phyloP scores from a whole-genome alignment of 2,113 vertebrate species.

The Pelobates fuscus region DNA sequence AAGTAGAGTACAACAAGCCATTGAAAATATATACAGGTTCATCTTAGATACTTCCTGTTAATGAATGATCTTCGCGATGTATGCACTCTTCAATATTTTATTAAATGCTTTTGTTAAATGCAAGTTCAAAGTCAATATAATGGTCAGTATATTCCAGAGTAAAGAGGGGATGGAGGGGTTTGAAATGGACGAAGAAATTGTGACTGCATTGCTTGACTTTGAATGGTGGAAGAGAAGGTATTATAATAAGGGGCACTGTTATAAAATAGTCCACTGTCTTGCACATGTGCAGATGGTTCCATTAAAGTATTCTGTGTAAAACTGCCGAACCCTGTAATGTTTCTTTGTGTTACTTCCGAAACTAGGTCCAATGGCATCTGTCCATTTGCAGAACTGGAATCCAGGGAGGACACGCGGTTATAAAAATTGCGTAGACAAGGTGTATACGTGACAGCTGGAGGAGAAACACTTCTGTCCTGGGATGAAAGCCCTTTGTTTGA shows the following conservation, averaged over 20 bases:
- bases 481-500: conserved; percentile 75
- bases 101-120: too few relatives aligned
- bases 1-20: too few relatives aligned
- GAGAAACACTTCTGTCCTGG: conserved; percentile 71
- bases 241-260: conserved; percentile 80
- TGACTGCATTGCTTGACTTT: conserved; percentile 80
- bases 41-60: too few relatives aligned
- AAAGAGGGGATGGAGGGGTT: conserved; percentile 90
- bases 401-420: conserved; percentile 81
- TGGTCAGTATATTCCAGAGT: conserved; percentile 86
- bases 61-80: too few relatives aligned
- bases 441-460: conserved; percentile 66
- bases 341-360: conserved; percentile 71
- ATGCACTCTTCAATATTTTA: too few relatives aligned
- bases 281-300: conserved; percentile 58
- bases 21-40: too few relatives aligned
- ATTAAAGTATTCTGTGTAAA: conserved; percentile 51
- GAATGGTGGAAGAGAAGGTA: conserved; percentile 78
- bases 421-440: conserved; percentile 89
- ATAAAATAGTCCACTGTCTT: conserved; percentile 71
- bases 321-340: conserved; percentile 68
- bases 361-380: conserved; percentile 71
- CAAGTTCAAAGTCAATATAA: not conserved
- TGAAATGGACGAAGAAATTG: conserved; percentile 86
- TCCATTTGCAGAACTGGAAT: conserved; percentile 55